Percentiles rank a stretch among this genome's conserved stretches.
Evolutionary conservation across 2,113 vertebrate species (phyloP).

Genomic region (Megaptera novaeangliae): DNA sequence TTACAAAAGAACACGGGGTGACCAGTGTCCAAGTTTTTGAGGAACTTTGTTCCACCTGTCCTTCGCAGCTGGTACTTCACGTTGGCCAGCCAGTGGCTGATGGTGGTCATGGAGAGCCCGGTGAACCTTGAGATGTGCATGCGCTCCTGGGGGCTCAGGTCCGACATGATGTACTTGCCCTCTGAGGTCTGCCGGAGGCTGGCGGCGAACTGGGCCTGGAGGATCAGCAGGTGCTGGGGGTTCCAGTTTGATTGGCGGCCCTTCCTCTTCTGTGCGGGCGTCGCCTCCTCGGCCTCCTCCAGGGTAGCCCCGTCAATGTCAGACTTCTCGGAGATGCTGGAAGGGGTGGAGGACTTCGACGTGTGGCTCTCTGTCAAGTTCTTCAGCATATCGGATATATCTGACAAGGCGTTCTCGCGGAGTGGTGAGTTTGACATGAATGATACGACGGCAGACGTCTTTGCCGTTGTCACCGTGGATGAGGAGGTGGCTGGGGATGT

Average conservation of each 20-base stretch:
- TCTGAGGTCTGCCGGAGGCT: slow-evolving; percentile 96
- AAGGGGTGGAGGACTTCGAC: slow-evolving; percentile 97
- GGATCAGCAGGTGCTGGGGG: slow-evolving; percentile 97
- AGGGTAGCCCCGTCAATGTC: slow-evolving; percentile 93
- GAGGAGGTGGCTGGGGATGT: slow-evolving; percentile 92
- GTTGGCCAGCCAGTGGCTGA: slow-evolving; percentile 99
- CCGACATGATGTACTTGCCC: slow-evolving; percentile 97
- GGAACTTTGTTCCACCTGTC: slow-evolving; percentile 99
- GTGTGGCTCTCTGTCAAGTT: slow-evolving; percentile 98
- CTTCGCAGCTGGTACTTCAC: slow-evolving; percentile 99
- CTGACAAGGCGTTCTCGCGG: slow-evolving; percentile 98
- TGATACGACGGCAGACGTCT: slow-evolving; percentile 95
- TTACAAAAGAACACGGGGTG: slow-evolving; percentile 99
- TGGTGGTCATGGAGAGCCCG: slow-evolving; percentile 98
- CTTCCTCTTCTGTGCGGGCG: slow-evolving; percentile 97
- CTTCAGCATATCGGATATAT: slow-evolving; percentile 99
- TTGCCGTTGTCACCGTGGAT: slow-evolving; percentile 92
- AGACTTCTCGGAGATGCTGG: slow-evolving; percentile 95
- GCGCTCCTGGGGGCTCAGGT: slow-evolving; percentile 98
- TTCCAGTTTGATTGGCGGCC: slow-evolving; percentile 99
- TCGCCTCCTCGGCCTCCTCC: slow-evolving; percentile 94
- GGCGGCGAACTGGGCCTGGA: slow-evolving; percentile 98
- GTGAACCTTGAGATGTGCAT: slow-evolving; percentile 99
- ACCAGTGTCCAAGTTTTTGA: slow-evolving; percentile 98
- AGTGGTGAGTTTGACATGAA: slow-evolving; percentile 98